These are phyloP conservation scores for Drosophila histrio DNA, from an alignment of 2,888 invertebrate genomes.

Conservation along the genomic window DNA sequence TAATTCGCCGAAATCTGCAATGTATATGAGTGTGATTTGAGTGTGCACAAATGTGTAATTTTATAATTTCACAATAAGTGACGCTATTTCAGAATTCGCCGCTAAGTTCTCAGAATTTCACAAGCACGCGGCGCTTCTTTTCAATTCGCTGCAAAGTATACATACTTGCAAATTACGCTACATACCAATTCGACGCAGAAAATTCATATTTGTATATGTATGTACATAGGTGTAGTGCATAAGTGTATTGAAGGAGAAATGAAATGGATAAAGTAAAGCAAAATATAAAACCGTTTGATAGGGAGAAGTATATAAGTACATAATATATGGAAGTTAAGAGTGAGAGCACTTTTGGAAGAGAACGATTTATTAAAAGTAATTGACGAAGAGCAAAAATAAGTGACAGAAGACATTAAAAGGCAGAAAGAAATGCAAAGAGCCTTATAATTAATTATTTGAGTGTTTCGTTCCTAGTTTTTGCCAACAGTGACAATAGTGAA, in stretches of 20 bases:
- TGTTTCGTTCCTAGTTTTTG: not conserved
- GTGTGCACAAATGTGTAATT: not conserved
- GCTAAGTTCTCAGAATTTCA: not conserved
- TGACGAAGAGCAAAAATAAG: not conserved
- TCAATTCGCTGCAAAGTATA: too few species aligned
- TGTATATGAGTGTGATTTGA: not conserved
- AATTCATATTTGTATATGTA: too few species aligned
- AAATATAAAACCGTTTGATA: not conserved
- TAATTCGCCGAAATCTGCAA: not conserved
- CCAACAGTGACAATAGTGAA: not conserved
- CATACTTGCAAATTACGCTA: too few species aligned
- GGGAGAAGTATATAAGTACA: not conserved
- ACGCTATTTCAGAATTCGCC: not conserved
- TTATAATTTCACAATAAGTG: not conserved
- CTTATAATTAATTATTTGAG: not conserved
- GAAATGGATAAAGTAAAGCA: not conserved
- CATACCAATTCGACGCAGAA: too few species aligned
- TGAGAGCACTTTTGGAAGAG: not conserved
- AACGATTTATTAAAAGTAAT: not conserved
- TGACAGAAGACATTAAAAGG: not conserved
- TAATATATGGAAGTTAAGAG: constrained; percentile 1
- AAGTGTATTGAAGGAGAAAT: not conserved
- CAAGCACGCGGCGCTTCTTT: too few species aligned
- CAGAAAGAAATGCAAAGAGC: not conserved
- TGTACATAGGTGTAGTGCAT: too few species aligned